Evolutionary conservation across 53 echinoderm and acorn worm species (phyloP).

Genomic region (Apostichopus leukothele): DNA sequence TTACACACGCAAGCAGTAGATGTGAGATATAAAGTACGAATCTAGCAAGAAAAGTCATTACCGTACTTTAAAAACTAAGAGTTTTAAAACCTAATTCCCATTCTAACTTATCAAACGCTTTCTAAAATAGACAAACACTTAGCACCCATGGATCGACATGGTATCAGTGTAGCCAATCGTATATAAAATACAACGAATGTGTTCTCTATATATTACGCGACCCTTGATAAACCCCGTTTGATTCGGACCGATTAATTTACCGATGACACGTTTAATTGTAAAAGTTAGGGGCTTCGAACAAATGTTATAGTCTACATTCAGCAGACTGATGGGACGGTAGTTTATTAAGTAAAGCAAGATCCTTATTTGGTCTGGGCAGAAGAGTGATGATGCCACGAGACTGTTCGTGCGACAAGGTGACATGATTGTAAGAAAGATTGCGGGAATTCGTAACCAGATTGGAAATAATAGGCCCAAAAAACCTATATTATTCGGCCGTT

Average conservation of each 20-base stretch:
- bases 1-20: conserved; percentile 1
- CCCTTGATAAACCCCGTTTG: conserved; percentile 6
- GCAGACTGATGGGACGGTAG: neutral
- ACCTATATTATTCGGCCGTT: too few species aligned
- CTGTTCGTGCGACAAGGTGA: neutral
- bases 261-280: neutral
- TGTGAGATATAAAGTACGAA: neutral
- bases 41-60: neutral
- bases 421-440: too few species aligned
- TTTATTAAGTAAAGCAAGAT: neutral
- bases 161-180: neutral
- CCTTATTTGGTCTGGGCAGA: too few species aligned
- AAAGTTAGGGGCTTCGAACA: neutral
- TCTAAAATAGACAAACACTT: neutral
- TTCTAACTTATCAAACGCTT: neutral
- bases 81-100: neutral
- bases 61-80: neutral
- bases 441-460: too few species aligned
- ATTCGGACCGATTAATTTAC: neutral
- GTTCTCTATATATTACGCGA: neutral
- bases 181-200: too few species aligned
- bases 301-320: conserved; percentile 12
- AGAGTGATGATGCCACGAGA: neutral
- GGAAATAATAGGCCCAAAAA: too few species aligned
- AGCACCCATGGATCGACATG: neutral